These are phyloP conservation scores for Dryobates pubescens DNA, from an alignment of 2,797 vertebrate species.

Conservation along the genomic window DNA sequence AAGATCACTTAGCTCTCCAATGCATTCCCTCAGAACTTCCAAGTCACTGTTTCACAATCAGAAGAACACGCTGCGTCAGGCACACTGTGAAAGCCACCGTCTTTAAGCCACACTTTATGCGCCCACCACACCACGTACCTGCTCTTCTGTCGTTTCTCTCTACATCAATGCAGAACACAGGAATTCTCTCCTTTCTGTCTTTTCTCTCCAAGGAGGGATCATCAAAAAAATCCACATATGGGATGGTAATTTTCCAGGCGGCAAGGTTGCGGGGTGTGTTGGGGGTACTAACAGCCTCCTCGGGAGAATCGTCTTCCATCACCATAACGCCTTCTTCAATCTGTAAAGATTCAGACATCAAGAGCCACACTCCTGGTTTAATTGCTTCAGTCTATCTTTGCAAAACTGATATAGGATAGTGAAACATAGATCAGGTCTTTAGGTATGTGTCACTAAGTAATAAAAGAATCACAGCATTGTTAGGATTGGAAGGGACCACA, in stretches of 20 bases:
- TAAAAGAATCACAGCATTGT: not conserved
- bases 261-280: slow-evolving; percentile 88
- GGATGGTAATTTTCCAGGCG: slow-evolving; percentile 91
- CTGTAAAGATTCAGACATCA: slow-evolving; percentile 72
- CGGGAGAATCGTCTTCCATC: slow-evolving; percentile 90
- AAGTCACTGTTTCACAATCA: not conserved
- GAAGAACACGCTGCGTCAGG: not conserved
- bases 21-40: not conserved
- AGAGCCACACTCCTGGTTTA: not conserved
- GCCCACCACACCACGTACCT: slow-evolving; percentile 72
- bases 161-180: slow-evolving; percentile 95
- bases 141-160: slow-evolving; percentile 89
- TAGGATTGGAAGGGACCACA: too few relatives aligned
- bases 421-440: not conserved
- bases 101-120: not conserved
- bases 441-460: not conserved
- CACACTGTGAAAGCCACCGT: not conserved
- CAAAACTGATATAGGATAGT: not conserved
- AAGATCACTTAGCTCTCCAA: not conserved
- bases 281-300: slow-evolving; percentile 79
- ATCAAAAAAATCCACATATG: slow-evolving; percentile 89
- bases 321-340: slow-evolving; percentile 95
- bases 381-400: not conserved
- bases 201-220: slow-evolving; percentile 83
- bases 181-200: slow-evolving; percentile 88